Percentiles rank a stretch among this genome's conserved stretches.
Conservation (phyloP, 2,797 vertebrate species). For the Nasua narica region DNA sequence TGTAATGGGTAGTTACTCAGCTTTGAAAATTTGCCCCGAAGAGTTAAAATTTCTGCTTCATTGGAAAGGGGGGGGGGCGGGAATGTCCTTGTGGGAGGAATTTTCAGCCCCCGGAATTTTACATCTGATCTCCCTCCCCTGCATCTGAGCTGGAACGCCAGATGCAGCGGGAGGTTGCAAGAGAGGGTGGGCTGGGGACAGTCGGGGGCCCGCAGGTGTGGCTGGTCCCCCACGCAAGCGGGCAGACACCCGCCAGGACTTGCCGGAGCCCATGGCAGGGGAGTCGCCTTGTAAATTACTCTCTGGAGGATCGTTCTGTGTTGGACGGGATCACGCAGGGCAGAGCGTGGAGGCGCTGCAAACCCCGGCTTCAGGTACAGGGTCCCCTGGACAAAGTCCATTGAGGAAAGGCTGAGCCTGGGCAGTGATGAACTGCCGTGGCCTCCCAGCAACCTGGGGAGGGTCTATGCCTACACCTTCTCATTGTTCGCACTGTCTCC, state of each 20-base stretch:
- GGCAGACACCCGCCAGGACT: constrained; percentile 46
- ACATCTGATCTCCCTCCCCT: constrained; percentile 45
- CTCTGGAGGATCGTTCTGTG: not conserved
- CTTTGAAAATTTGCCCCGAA: constrained; percentile 81
- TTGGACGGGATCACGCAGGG: not conserved
- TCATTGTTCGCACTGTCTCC: not conserved
- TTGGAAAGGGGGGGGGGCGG: constrained; percentile 35
- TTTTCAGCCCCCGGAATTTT: constrained; percentile 61
- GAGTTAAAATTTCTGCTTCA: constrained; percentile 77
- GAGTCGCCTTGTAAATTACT: constrained; percentile 26
- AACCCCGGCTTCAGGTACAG: not conserved
- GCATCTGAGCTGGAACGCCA: constrained; percentile 24
- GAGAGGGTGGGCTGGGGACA: constrained; percentile 15
- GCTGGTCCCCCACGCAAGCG: not conserved
- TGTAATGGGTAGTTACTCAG: constrained; percentile 71
- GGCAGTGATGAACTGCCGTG: not conserved
- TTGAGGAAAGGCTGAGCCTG: not conserved
- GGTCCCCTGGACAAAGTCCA: not conserved
- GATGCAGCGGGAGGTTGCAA: constrained; percentile 40
- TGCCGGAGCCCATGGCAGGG: constrained; percentile 43
- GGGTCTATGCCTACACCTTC: not conserved
- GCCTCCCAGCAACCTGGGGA: not conserved
- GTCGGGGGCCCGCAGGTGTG: constrained; percentile 58
- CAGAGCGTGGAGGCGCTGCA: fast-evolving
- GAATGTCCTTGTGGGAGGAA: constrained; percentile 29